A percentile compares a stretch with the other conserved stretches of the same genome.
Evolutionary conservation across 2,797 vertebrate genomes (phyloP).

Genomic region (Brachymystax lenok): DNA sequence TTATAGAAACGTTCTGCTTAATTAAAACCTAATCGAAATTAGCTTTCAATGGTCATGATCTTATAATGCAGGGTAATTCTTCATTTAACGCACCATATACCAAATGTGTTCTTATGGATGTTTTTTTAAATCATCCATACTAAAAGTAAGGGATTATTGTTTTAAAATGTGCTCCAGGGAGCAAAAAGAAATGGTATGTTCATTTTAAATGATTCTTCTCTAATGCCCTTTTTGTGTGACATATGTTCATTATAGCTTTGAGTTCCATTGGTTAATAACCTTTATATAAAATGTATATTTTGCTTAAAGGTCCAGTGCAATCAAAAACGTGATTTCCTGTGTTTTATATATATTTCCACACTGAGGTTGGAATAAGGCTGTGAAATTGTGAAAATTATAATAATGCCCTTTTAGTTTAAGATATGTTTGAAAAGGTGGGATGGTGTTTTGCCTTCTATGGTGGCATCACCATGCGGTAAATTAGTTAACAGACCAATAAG

Average conservation of each 20-base stretch:
- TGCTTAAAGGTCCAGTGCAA: conserved; percentile 40
- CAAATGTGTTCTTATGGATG: conserved; percentile 70
- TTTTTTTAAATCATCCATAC: conserved; percentile 62
- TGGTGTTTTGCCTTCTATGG: too few species aligned
- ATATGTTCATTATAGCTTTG: conserved; percentile 59
- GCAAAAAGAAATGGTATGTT: conserved; percentile 62
- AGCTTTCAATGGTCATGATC: conserved; percentile 59
- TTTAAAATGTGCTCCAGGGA: conserved; percentile 60
- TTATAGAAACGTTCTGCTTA: conserved; percentile 77
- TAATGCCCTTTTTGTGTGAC: conserved; percentile 52
- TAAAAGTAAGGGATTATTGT: conserved; percentile 70
- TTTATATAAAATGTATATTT: conserved; percentile 41
- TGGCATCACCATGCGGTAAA: too few species aligned
- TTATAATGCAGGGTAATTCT: conserved; percentile 70
- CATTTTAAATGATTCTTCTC: conserved; percentile 52
- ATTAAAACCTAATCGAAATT: conserved; percentile 77
- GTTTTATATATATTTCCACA: too few species aligned
- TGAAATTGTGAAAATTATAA: too few species aligned
- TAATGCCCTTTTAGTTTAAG: too few species aligned
- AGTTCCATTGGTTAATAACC: conserved; percentile 73
- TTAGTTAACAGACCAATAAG: too few species aligned
- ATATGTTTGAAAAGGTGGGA: too few species aligned
- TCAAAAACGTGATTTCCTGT: too few species aligned
- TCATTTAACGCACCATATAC: conserved; percentile 81
- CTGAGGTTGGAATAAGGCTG: too few species aligned